Evolutionary conservation across 2,888 invertebrate genomes (phyloP), one percentile per base, ranked within the genome.

Genomic region (Glyphotaelius pellucidus): DNA sequence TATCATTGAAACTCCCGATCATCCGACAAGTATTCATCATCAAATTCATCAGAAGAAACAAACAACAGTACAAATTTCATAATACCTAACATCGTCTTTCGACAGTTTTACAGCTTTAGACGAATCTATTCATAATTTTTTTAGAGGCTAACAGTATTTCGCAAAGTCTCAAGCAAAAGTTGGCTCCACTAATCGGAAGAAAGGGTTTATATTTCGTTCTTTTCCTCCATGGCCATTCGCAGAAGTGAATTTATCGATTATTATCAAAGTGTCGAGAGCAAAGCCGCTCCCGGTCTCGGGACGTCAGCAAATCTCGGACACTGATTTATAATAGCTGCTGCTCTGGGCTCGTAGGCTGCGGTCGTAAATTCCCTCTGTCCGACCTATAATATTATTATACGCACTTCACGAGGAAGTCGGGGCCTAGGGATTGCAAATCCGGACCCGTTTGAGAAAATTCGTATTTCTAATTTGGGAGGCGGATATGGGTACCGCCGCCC

Each of bases 251-350:
- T 67, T 67, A 67, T 67, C 67, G 67, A 25, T 25, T 67, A 67
- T 67, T 67, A 67, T 67, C 67, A n/a, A 67, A 67, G 67, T 67
- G 67, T 67, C 67, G 67, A n/a, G 67, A 67, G 67, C 67, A 67
- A 67, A 67, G 67, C 67, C 67, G 67, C 25, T 67, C 67, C 25
- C 25, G 67, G 67, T 67, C 67, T 9, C 67, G 67, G 11, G 67
- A 67, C 25, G 67, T 67, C 67, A 67, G 67, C 67, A 67, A 67
- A 67, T 67, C 67, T 67, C 67, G 25, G 67, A 67, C 67, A 67
- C n/a, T 67, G 67, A 67, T 67, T 67, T 67, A 67, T 67, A n/a
- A 67, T 25, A n/a, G 25, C 25, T 25, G 67, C 67, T n/a, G 67
- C 25, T 67, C 67, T 5, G 25, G 67, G 67, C 67, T 25, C 25